Percentiles rank a stretch among this genome's conserved stretches.
phyloP scores from a whole-genome alignment of 2,113 vertebrate genomes.

The Pterocles orientalis region DNA sequence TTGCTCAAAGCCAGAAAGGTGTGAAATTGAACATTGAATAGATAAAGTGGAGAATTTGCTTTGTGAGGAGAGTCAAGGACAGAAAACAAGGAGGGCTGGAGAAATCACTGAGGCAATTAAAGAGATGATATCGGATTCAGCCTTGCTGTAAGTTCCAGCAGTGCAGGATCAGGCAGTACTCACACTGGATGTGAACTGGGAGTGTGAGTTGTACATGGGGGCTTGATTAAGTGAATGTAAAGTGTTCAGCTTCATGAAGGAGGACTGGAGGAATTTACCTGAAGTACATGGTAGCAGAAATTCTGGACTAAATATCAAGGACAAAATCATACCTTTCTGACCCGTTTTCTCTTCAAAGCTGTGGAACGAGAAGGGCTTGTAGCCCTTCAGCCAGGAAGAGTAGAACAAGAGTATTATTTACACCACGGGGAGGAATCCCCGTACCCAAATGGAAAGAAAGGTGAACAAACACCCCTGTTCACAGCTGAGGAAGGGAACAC shows the following conservation, averaged over 20 bases:
- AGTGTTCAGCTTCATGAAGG: neutral
- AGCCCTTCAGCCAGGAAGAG: neutral
- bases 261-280: neutral
- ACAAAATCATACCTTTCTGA: neutral
- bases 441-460: neutral
- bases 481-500: neutral
- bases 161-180: neutral
- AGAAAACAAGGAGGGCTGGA: neutral
- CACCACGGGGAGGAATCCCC: neutral
- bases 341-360: neutral
- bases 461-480: neutral
- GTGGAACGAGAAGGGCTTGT: neutral
- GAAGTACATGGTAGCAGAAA: neutral
- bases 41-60: neutral
- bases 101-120: neutral
- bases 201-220: neutral
- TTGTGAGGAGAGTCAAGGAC: neutral
- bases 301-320: neutral
- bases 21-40: conserved; percentile 34
- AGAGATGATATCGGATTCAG: neutral
- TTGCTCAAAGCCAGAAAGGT: neutral
- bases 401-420: neutral
- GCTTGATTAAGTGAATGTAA: neutral
- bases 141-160: neutral
- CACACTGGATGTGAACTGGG: neutral